Conservation (phyloP, 35 echinoderm and acorn worm species). For the Heliocidaris tuberculata region DNA sequence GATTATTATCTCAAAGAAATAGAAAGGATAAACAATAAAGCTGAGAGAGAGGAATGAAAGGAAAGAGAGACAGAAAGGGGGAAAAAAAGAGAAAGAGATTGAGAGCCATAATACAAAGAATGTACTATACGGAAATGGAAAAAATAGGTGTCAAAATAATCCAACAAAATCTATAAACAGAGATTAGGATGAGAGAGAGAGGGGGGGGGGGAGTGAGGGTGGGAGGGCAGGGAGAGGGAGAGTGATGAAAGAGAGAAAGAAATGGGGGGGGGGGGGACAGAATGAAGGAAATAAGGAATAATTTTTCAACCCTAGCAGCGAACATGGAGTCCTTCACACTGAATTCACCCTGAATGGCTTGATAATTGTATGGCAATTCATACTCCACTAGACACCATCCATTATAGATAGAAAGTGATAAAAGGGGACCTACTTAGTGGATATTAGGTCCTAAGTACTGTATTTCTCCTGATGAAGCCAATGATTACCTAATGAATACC, state of each 20-base stretch:
- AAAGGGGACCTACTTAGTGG: too few relatives aligned
- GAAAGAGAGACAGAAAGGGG: background rate
- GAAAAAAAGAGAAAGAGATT: background rate
- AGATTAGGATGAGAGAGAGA: background rate
- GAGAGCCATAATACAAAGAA: background rate
- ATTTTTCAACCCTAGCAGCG: background rate
- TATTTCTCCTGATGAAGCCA: background rate
- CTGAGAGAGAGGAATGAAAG: background rate
- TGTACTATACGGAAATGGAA: too few relatives aligned
- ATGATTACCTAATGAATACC: background rate
- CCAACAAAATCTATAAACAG: background rate
- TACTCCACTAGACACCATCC: background rate
- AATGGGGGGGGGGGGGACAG: background rate
- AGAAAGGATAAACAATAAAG: background rate
- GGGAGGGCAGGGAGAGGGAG: background rate
- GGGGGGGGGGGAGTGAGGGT: background rate
- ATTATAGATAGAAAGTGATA: too few relatives aligned
- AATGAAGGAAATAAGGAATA: too few relatives aligned
- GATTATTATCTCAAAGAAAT: background rate
- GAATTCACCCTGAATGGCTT: background rate
- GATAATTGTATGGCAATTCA: background rate
- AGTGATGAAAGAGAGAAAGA: background rate
- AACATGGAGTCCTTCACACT: background rate
- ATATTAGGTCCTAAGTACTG: too few relatives aligned
- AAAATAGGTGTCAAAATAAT: too few relatives aligned